Base-by-base conservation (phyloP, 2,888 invertebrate genomes). In the Nymphalis c-album region DNA sequence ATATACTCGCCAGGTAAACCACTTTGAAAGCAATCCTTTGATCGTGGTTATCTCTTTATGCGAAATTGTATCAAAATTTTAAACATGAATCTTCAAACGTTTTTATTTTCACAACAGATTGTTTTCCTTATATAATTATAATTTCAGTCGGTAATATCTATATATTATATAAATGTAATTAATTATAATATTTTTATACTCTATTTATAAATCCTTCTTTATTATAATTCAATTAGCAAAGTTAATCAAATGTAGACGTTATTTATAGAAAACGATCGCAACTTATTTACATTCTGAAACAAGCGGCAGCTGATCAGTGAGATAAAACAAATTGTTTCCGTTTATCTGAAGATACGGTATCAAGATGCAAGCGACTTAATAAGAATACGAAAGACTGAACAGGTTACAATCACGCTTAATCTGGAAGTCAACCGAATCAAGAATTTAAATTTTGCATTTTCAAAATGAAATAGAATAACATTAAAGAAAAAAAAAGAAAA, bases 11-110 rank as follows among this genome's bases (percentile, higher is more conserved):
- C 83, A 90, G 90, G 90, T 91, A 90, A 88, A 89, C 90, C 92
- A 90, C 90, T 90, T 86, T 89, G 84, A 86, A 81, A 88, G 89
- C 87, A 86, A 90, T 91, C 87, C 91, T 92, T 91, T 92, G 92
- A 91, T 90, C 86, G 82, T 73, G 85, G 80, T 88, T 88, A 90
- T 90, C 84, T 89, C 78, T 85, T 88, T 90, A 90, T 89, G 85
- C 87, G 85, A 89, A 89, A 84, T 81, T 83, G 77, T 86, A 89
- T 90, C 88, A 88, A 88, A 88, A 82, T 88, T 86, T 86, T 85
- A 85, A 83, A 79, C 80, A 78, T 77, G 76, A 75, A 69, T 63
- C 67, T 63, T 64, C 60, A 68, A 51, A 65, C 70, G 73, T 73
- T 78, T 75, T 72, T 74, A 71, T 72, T 55, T 55, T 60, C 53